Evolutionary conservation across 2,888 invertebrate genomes (phyloP), one percentile per base, ranked within the genome.

Genomic region (Macrophya alboannulata): DNA sequence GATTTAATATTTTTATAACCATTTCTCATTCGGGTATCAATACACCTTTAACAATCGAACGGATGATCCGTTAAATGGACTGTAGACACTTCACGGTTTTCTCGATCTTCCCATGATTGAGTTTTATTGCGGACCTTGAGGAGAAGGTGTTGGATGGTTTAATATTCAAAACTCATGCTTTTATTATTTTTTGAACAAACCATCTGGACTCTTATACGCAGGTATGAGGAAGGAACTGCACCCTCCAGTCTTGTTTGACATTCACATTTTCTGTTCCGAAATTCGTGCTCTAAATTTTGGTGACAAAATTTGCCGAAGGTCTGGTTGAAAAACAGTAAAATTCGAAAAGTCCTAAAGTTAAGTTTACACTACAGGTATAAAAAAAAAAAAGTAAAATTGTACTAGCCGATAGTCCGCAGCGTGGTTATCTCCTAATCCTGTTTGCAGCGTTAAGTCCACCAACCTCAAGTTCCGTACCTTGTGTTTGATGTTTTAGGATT

Each of bases 401-500:
- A 65, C 25, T 31, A 48, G 40, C 45, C 86, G 86, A 65, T 43
- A 85, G 81, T 40, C 45, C 10, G 45, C 55, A 76, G 55, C 79
- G 21, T 21, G 79, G 43, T 81, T 79, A 79, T 84, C 84, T 51
- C 65, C 45, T 89, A 90, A 90, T 90, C 89, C 89, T 90, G 87
- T 89, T 89, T 89, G 88, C 86, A 62, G 87, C 86, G 84, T 85
- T 68, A 68, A 83, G 62, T 77, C 79, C 85, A 59, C 77, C 76
- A 84, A 86, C 85, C 74, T 74, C 25, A 71, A 65, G 71, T 81
- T 65, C 81, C 59, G 40, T 37, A 40, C 62, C 81, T 62, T 55
- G 40, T 88, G 87, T 88, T 89, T 89, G 89, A 89, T 89, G 89
- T 89, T 90, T 89, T 88, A 87, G 87, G 87, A 89, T 89, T 88